phyloP scores from a whole-genome alignment of 2,113 vertebrate genomes.

The Anser cygnoides region DNA sequence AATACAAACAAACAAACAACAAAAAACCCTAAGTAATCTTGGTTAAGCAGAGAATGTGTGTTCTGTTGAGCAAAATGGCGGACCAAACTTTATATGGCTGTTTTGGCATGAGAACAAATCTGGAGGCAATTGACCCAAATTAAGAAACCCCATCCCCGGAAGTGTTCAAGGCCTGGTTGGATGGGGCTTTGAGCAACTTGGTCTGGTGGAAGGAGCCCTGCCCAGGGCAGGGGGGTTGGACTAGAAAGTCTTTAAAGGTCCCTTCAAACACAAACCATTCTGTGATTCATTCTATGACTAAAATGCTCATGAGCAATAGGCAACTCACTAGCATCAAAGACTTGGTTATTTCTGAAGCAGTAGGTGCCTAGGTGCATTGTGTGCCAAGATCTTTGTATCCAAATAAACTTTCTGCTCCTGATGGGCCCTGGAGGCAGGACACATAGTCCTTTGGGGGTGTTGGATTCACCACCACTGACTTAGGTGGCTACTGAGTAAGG shows the following conservation, averaged over 20 bases:
- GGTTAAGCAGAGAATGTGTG: neutral
- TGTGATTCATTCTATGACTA: neutral
- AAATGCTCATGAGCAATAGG: neutral
- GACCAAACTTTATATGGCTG: neutral
- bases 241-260: neutral
- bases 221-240: neutral
- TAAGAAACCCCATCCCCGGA: neutral
- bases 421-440: neutral
- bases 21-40: neutral
- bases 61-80: neutral
- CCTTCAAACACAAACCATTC: neutral
- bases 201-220: neutral
- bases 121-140: neutral
- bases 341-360: neutral
- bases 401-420: neutral
- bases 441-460: rapidly evolving
- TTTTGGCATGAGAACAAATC: neutral
- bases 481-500: neutral
- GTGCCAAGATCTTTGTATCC: neutral
- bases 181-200: neutral
- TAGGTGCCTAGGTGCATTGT: neutral
- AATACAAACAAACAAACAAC: neutral
- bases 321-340: neutral
- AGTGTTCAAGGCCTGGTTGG: neutral
- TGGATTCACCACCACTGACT: neutral